Conservation (phyloP, 2,888 invertebrate genomes). For the Eristalis pertinax region DNA sequence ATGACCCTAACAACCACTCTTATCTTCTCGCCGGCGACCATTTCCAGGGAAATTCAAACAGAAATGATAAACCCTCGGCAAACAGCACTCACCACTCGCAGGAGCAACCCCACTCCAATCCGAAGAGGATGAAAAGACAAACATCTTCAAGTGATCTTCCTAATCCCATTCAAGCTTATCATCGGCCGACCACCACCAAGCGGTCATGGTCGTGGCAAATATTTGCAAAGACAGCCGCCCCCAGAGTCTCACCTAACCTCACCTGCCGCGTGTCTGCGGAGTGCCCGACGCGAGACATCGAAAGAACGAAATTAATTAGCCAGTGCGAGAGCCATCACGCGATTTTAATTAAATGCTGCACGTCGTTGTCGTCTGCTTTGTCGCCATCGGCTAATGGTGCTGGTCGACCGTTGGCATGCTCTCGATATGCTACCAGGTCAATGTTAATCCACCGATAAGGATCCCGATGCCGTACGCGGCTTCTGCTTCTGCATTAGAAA, state of each 20-base stretch:
- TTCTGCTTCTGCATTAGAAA: conserved; percentile 1
- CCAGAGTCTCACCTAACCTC: background rate
- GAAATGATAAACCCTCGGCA: background rate
- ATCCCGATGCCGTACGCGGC: conserved; percentile 4
- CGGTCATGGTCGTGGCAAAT: background rate
- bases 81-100: background rate
- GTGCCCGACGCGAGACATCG: background rate
- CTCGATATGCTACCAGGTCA: background rate
- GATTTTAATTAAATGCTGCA: conserved; percentile 39
- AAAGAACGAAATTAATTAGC: conserved; percentile 29
- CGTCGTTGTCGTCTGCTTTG: conserved; percentile 6
- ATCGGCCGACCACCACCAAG: conserved; percentile 3
- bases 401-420: background rate
- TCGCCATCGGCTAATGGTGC: background rate
- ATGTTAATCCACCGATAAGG: conserved; percentile 3
- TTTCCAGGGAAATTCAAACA: background rate
- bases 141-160: conserved; percentile 39
- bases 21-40: background rate
- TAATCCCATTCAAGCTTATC: conserved; percentile 42
- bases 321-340: conserved; percentile 29
- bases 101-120: conserved; percentile 20
- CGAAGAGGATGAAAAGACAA: conserved; percentile 28
- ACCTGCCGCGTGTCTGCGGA: background rate
- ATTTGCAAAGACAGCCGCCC: background rate
- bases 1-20: background rate